phyloP scores from a whole-genome alignment of 1,140 invertebrate genomes.

The Leptopilina clavipes region DNA sequence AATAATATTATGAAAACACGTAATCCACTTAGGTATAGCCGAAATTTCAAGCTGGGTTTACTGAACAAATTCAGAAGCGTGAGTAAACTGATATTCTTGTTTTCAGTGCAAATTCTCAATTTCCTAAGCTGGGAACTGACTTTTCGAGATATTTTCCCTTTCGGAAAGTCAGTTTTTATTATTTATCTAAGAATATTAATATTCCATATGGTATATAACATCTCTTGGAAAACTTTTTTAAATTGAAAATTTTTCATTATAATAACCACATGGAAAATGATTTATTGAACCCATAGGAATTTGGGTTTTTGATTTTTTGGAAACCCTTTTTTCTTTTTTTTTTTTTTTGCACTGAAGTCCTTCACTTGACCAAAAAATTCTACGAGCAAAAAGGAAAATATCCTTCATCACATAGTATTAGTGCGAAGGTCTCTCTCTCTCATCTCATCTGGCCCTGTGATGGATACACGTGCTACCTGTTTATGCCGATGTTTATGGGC shows the following conservation, averaged over 20 bases:
- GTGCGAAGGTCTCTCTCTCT: not conserved
- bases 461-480: conserved; percentile 27
- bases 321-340: not conserved
- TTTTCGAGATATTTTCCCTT: conserved; percentile 5
- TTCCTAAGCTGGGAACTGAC: not conserved
- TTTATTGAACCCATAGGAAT: too few relatives aligned
- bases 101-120: conserved; percentile 13
- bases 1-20: conserved; percentile 33
- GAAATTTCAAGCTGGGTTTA: not conserved
- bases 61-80: not conserved
- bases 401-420: not conserved
- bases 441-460: not conserved
- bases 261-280: not conserved
- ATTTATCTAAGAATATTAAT: too few relatives aligned
- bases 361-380: not conserved
- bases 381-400: conserved; percentile 5
- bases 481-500: conserved; percentile 2
- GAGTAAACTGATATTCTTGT: not conserved
- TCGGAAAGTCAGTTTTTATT: too few relatives aligned
- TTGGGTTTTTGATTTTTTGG: not conserved
- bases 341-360: not conserved
- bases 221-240: too few relatives aligned
- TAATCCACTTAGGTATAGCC: conserved; percentile 27
- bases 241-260: not conserved
- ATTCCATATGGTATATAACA: too few relatives aligned